A percentile compares a stretch with the other conserved stretches of the same genome.
Conservation (phyloP, 2,797 vertebrate species). For the Cephalopachus bancanus region DNA sequence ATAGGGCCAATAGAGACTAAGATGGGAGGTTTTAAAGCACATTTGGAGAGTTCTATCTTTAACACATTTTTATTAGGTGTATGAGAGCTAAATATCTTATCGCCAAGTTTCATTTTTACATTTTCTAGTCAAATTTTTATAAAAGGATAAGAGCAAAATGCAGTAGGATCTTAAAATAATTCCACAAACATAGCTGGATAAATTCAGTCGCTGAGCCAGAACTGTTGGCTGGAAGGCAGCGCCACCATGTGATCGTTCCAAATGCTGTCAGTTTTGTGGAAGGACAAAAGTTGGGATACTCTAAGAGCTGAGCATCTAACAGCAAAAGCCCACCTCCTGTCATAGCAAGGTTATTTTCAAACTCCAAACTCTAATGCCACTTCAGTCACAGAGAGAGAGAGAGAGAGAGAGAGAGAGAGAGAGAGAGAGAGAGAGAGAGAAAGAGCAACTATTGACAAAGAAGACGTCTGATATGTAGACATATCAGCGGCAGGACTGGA, state of each 20-base stretch:
- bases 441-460: not conserved
- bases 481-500: not conserved
- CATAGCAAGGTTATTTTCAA: not conserved
- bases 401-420: not conserved
- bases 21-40: slow-evolving; percentile 23
- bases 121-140: slow-evolving; percentile 14
- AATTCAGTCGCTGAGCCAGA: not conserved
- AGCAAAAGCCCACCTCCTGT: not conserved
- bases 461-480: not conserved
- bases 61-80: slow-evolving; percentile 12
- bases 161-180: slow-evolving; percentile 49
- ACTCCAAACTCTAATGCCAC: not conserved
- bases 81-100: slow-evolving; percentile 19
- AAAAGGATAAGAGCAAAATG: slow-evolving; percentile 30
- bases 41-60: not conserved
- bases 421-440: not conserved
- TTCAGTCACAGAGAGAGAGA: not conserved
- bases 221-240: slow-evolving; percentile 68
- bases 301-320: not conserved
- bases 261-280: not conserved
- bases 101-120: slow-evolving; percentile 9
- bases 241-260: slow-evolving; percentile 70
- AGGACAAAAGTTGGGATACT: not conserved
- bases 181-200: not conserved
- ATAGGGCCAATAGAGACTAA: not conserved